Evolutionary conservation across 2,113 vertebrate species (phyloP), one percentile per base, ranked within the genome.

Genomic region (Lynx canadensis): DNA sequence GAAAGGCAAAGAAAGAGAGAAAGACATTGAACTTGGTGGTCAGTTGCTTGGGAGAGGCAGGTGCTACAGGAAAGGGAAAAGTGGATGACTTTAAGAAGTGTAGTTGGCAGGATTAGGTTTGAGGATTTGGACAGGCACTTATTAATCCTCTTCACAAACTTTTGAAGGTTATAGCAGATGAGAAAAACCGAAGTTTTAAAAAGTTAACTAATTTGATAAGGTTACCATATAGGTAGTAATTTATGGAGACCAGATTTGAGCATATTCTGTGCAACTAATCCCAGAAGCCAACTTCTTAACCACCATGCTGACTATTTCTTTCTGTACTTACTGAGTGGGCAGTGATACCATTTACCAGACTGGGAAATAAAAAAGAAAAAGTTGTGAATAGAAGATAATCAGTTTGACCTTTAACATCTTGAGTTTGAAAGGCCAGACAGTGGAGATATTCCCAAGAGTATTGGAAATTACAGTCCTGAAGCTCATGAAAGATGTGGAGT

Each of bases 181-280:
- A 95, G 94, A 88, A 73, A 90, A 89, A 93, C 11, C 25, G 16
- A 92, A 50, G 11, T 63, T 66, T 89, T 94, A 25, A 55, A 85
- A 95, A 91, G 52, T 50, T 71, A 81, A 81, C 63, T 86, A 57
- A 83, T 93, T 96, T 95, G 21, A 27, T 3, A n/a, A 66, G 10
- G 7, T 79, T 68, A 82, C 19, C 38, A 60, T 73, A 25, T 38
- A 33, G 7, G 33, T 88, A 91, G 27, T 88, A 84, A 81, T 88
- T 94, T 80, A 65, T 57, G 55, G 25, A 97, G 65, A 57, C 4
- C 63, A 69, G 36, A 68, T 96, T 71, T 23, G 27, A 91, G 23
- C n/a, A 71, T 15, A 41, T 81, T 76, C 71, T 84, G 33, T 74
- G 71, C 18, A 3, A 69, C 4, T 88, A 68, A 76, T 89, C 95